These are phyloP conservation scores for Huso huso DNA, from an alignment of 2,797 vertebrate genomes.

Conservation along the genomic window DNA sequence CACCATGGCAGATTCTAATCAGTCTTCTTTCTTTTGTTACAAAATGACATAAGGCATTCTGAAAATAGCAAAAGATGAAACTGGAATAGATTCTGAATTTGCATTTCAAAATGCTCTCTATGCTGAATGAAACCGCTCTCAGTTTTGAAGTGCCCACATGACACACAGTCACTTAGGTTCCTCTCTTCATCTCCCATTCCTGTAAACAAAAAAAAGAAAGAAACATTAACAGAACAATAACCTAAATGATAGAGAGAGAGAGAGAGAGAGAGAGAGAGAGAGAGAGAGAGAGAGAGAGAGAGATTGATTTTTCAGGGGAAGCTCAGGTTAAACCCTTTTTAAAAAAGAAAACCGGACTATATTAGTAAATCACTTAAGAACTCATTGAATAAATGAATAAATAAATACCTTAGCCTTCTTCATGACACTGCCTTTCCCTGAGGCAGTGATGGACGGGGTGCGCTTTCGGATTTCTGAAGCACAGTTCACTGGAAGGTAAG, in stretches of 20 bases:
- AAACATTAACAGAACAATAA: neutral
- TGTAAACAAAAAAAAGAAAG: constrained; percentile 42
- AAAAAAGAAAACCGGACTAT: neutral
- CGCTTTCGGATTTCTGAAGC: constrained; percentile 74
- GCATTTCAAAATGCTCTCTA: no score
- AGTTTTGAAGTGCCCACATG: constrained; percentile 7
- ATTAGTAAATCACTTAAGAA: neutral
- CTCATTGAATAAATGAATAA: neutral
- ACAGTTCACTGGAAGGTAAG: constrained; percentile 74
- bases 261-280: no score
- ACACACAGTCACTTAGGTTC: constrained; percentile 47
- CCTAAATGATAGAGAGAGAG: neutral
- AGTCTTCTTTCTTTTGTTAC: no score
- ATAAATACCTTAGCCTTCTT: constrained; percentile 80
- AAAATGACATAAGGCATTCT: no score
- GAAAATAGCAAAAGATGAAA: no score
- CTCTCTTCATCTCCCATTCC: constrained; percentile 92
- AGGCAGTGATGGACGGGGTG: constrained; percentile 72
- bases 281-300: no score
- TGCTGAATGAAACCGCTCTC: neutral
- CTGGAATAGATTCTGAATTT: no score
- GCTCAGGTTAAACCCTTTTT: no score
- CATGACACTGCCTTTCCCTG: constrained; percentile 78
- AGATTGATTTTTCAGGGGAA: no score
- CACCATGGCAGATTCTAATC: no score